Evolutionary conservation across 2,888 invertebrate genomes (phyloP).

Genomic region (Pandemis corylana): DNA sequence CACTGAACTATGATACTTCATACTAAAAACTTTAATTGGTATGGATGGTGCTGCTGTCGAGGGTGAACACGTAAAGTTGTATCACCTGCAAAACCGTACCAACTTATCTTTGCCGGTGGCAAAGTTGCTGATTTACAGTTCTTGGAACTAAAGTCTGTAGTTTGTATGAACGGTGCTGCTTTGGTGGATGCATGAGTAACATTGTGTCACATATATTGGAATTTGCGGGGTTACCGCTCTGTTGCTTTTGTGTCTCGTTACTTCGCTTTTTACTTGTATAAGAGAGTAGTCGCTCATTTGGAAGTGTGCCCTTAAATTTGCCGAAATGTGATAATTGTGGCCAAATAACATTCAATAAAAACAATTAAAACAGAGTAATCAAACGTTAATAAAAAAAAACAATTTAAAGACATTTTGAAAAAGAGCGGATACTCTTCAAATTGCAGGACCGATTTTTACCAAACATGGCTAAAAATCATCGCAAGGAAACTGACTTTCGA

Average conservation of each 20-base stretch:
- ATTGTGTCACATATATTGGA: conserved; percentile 36
- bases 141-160: background rate
- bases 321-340: background rate
- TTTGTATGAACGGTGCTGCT: background rate
- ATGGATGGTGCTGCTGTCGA: background rate
- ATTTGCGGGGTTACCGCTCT: conserved; percentile 30
- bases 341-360: no score
- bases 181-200: background rate
- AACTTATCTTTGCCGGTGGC: conserved; percentile 14
- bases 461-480: no score
- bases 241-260: conserved; percentile 19
- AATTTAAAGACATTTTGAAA: no score
- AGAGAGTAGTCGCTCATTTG: background rate
- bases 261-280: conserved; percentile 2
- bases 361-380: no score
- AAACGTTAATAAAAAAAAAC: no score
- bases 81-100: background rate
- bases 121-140: background rate
- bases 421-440: no score
- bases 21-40: background rate
- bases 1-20: background rate
- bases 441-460: no score
- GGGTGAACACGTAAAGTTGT: background rate
- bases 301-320: background rate
- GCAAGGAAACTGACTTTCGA: no score